These are phyloP conservation scores for Perccottus glenii DNA, from an alignment of 2,113 vertebrate species.

Conservation along the genomic window DNA sequence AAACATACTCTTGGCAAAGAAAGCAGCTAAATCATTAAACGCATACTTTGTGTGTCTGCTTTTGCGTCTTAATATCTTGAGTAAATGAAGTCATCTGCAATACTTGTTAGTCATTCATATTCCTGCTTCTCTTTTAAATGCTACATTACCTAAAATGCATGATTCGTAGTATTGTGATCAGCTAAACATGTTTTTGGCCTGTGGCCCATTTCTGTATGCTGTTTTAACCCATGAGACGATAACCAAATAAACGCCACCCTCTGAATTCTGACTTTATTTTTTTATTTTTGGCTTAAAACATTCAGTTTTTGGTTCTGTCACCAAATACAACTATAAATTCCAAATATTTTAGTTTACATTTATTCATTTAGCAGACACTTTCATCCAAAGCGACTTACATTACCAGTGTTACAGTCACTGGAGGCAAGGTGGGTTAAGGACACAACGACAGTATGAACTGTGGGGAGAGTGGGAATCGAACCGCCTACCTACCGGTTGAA, in stretches of 20 bases:
- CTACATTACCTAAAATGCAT: background rate
- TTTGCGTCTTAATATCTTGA: constrained; percentile 33
- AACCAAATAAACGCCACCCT: constrained; percentile 69
- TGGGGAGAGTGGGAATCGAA: too few relatives aligned
- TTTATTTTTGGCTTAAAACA: background rate
- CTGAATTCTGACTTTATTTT: constrained; percentile 56
- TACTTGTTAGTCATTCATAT: constrained; percentile 12
- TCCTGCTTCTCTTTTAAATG: background rate
- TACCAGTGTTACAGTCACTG: too few relatives aligned
- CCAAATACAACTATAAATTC: too few relatives aligned
- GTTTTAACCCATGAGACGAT: constrained; percentile 38
- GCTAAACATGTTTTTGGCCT: background rate
- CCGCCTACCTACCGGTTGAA: too few relatives aligned
- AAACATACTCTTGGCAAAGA: constrained; percentile 91
- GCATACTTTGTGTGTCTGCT: constrained; percentile 35
- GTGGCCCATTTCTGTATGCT: constrained; percentile 11
- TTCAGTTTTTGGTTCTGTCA: too few relatives aligned
- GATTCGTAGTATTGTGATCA: background rate
- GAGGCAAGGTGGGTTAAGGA: too few relatives aligned
- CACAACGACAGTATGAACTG: too few relatives aligned
- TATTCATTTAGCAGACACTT: too few relatives aligned
- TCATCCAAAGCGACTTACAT: too few relatives aligned
- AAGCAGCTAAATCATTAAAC: constrained; percentile 69
- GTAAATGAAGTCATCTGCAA: constrained; percentile 35
- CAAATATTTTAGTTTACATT: too few relatives aligned